These are phyloP conservation scores for Cavia porcellus DNA, from an alignment of 2,113 vertebrate species.

Conservation along the genomic window DNA sequence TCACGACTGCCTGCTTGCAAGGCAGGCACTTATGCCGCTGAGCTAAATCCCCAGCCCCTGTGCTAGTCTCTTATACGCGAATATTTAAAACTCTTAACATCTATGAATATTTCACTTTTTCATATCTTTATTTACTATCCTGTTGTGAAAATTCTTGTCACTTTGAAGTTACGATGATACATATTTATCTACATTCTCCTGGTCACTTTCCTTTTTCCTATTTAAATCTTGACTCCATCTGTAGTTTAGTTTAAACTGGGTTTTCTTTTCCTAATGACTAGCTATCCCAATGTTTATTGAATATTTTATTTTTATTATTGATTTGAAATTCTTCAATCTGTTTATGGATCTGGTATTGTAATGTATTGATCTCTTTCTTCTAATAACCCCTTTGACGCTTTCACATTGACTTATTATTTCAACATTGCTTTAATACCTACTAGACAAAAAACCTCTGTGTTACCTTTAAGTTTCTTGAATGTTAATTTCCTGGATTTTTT, in stretches of 20 bases:
- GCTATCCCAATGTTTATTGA: not conserved
- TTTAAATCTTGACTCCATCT: constrained; percentile 14
- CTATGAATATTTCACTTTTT: not conserved
- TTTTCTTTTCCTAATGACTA: not conserved
- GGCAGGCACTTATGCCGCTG: too few species aligned
- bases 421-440: not conserved
- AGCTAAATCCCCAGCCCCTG: too few species aligned
- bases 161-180: not conserved
- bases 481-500: not conserved
- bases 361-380: not conserved
- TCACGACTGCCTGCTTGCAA: too few species aligned
- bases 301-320: constrained; percentile 3
- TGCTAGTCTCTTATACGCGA: not conserved
- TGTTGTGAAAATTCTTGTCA: not conserved
- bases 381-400: not conserved
- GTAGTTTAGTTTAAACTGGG: not conserved
- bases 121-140: not conserved
- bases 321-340: not conserved
- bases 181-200: not conserved
- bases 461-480: not conserved
- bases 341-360: not conserved
- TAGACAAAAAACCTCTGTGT: not conserved
- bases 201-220: not conserved
- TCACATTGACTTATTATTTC: not conserved
- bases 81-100: constrained; percentile 9